Base-by-base conservation (phyloP, 1,140 invertebrate genomes). In the Drosophila punjabiensis region DNA sequence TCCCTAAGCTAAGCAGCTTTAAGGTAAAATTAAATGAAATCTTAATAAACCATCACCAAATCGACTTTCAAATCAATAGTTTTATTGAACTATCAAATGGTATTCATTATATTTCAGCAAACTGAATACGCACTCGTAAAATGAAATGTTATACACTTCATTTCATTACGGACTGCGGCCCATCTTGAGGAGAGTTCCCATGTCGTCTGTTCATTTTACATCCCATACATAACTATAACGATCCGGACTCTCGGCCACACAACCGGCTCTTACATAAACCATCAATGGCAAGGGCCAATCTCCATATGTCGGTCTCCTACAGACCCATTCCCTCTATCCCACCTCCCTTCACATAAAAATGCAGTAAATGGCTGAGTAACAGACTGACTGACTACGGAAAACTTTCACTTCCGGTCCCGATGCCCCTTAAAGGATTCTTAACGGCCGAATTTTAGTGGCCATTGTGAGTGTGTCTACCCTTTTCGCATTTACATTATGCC, bases 371-470 rank as follows among this genome's bases (percentile, higher is more conserved):
- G 52, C 53, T 52, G 35, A 50, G 50, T 61, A 64, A 59, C 61
- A 66, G 70, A 79, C 82, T 65, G 58, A 69, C 61, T 74, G 74
- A 71, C 69, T 70, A 63, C 45, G 37, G 65, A 53, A 61, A 62
- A 77, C 69, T 77, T 60, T 69, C 76, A 71, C 83, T 76, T 75
- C 41, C 69, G 58, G 81, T 79, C 64, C 50, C 47, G 66, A 43
- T 50, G 66, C 52, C 50, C 77, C 76, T 78, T 78, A 58, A 73
- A 70, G 53, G 67, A 76, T 76, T 69, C 84, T 80, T 83, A 81
- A 84, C 81, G 69, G 85, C 79, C 81, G 60, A 81, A 61, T 81
- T 89, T 88, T 89, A 88, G 85, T 84, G 62, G 66, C 78, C 66
- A 81, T 76, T 89, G 81, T 87, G 65, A 50, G 62, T 76, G 62